Evolutionary conservation across 2,797 vertebrate genomes (phyloP), one percentile per base, ranked within the genome.

Genomic region (Spheniscus humboldti): DNA sequence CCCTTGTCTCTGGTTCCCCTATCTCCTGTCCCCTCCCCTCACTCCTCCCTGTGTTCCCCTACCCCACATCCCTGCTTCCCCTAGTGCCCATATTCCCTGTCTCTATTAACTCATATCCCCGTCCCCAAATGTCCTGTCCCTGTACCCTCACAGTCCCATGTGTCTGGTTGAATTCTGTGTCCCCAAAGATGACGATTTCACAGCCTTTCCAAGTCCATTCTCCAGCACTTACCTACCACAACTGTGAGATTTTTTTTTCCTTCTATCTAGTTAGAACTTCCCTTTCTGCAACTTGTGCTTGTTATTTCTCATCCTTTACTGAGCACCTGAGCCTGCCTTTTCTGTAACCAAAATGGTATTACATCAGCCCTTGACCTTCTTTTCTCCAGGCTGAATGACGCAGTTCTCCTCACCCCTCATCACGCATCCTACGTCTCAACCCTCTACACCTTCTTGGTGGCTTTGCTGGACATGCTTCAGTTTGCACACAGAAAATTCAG

Each of bases 41-140:
- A 3, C 16, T 30, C 4, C 25, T n/a, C 37, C 18, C 30, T 2
- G 12, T 3, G 2, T 17, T 41, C 23, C 45, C 27, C 45, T 33
- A 9, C 59, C 48, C 74, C 62, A 23, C 1, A 9, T 4, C 37
- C 23, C 41, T 22, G 4, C 7, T 0, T 62, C 41, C n/a, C 24
- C 18, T 16, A 9, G 2, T 7, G 27, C 22, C 27, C 37, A 10
- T 14, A 39, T 35, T 53, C 50, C 43, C 22, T 10, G 5, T 28
- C 62, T 25, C 72, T 27, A 24, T 47, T 30, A 66, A 63, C 18
- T 62, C 18, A 2, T 10, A 52, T 5, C 48, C 28, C 28, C 2
- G 4, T 7, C 17, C 13, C 22, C 37, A 30, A 2, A 52, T 1
- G 16, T 53, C 25, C 45, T 18, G 68, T 35, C 64, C 69, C 89